Evolutionary conservation across 2,113 vertebrate genomes (phyloP).

Genomic region (Cyprinodon variegatus): DNA sequence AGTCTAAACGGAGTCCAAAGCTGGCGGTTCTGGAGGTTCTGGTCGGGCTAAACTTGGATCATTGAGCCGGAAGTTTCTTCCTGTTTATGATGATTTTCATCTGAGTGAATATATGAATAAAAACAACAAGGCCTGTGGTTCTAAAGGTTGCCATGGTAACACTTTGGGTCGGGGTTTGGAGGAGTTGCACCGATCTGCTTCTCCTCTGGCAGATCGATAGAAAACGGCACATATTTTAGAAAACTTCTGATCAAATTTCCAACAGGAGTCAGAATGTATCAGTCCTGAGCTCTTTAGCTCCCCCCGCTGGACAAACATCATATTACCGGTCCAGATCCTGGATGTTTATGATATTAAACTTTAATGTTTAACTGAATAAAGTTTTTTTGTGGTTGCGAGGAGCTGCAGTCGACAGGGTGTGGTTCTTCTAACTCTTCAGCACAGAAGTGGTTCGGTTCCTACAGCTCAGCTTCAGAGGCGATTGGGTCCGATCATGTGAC

Average conservation of each 20-base stretch:
- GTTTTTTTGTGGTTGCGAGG: background rate
- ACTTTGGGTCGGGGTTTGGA: background rate
- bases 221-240: background rate
- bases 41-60: too few species aligned
- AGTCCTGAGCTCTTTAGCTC: background rate
- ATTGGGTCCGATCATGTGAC: conserved; percentile 7
- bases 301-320: background rate
- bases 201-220: too few species aligned
- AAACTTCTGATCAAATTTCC: background rate
- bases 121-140: background rate
- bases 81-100: background rate
- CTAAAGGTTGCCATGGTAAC: background rate
- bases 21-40: too few species aligned
- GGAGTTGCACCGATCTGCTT: background rate
- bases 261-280: background rate
- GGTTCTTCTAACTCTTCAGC: too few species aligned
- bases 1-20: too few species aligned
- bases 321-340: background rate
- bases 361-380: background rate
- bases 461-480: background rate
- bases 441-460: too few species aligned
- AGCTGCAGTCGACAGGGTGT: too few species aligned
- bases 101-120: too few species aligned
- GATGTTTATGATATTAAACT: background rate
- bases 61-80: background rate